A percentile compares a stretch with the other conserved stretches of the same genome.
phyloP scores from a whole-genome alignment of 2,797 vertebrate species.

The Smutsia gigantea region DNA sequence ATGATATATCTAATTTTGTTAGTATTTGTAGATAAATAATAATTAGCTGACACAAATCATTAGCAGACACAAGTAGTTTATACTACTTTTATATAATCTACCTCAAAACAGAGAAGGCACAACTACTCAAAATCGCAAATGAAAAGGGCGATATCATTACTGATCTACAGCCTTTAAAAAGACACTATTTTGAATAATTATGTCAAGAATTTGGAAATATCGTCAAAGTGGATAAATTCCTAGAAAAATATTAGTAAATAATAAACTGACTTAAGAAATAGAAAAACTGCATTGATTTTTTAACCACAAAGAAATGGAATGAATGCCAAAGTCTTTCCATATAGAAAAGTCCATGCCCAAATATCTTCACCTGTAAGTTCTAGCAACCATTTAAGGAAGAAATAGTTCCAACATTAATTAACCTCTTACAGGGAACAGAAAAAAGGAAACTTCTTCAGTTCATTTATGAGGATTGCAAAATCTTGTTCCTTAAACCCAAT shows the following conservation, averaged over 20 bases:
- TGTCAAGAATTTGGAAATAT: not conserved
- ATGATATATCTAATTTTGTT: not conserved
- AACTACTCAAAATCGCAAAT: not conserved
- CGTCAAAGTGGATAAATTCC: not conserved
- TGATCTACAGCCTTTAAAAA: not conserved
- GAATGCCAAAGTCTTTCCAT: not conserved
- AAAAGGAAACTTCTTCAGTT: not conserved
- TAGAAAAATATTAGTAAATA: not conserved
- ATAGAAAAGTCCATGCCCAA: not conserved
- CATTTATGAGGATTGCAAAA: not conserved
- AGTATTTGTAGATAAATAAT: not conserved
- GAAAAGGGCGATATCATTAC: not conserved
- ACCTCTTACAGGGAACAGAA: not conserved
- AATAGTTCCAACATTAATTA: slow-evolving; percentile 26
- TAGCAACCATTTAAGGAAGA: slow-evolving; percentile 19
- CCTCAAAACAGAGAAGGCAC: not conserved
- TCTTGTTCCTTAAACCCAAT: not conserved
- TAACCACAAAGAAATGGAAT: not conserved
- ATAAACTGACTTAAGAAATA: not conserved
- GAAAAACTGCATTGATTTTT: not conserved
- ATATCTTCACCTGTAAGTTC: not conserved
- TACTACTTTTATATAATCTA: not conserved
- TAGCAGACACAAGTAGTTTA: not conserved
- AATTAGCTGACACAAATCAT: not conserved
- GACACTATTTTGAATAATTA: not conserved